These are phyloP conservation scores for Plemyria rubiginata DNA, from an alignment of 2,888 invertebrate genomes.

Conservation along the genomic window DNA sequence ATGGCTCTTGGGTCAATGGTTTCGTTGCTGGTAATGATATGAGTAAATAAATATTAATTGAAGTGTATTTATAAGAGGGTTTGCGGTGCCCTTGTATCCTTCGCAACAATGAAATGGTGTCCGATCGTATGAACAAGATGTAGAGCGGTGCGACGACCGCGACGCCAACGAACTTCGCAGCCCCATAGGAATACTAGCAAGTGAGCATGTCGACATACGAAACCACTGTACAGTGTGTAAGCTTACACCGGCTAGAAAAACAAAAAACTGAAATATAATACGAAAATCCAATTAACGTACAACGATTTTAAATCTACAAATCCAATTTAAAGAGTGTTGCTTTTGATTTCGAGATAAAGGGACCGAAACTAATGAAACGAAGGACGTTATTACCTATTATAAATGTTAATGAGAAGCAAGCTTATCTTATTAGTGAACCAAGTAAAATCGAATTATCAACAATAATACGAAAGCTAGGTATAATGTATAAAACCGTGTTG, in stretches of 20 bases:
- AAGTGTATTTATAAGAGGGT: slow-evolving; percentile 44
- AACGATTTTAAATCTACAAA: slow-evolving; percentile 13
- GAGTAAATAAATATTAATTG: slow-evolving; percentile 56
- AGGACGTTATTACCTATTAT: slow-evolving; percentile 15
- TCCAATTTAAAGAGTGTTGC: slow-evolving; percentile 10
- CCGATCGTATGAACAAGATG: slow-evolving; percentile 66
- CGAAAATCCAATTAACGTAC: slow-evolving; percentile 31
- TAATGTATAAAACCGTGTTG: slow-evolving; percentile 15
- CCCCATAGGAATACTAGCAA: slow-evolving; percentile 58
- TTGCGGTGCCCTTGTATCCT: slow-evolving; percentile 42
- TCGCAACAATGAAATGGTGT: slow-evolving; percentile 64
- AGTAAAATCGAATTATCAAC: slow-evolving; percentile 37
- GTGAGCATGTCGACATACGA: slow-evolving; percentile 36
- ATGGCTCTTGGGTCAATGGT: slow-evolving; percentile 47
- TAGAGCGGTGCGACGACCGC: slow-evolving; percentile 71
- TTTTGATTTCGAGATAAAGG: slow-evolving; percentile 16
- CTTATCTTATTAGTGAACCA: slow-evolving; percentile 14
- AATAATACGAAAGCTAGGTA: slow-evolving; percentile 23
- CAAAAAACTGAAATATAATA: slow-evolving; percentile 26
- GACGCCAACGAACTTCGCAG: slow-evolving; percentile 64
- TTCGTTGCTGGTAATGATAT: slow-evolving; percentile 47
- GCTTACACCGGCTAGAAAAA: slow-evolving; percentile 21
- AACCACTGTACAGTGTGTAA: slow-evolving; percentile 29
- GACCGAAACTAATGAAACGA: slow-evolving; percentile 17
- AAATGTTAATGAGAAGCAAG: slow-evolving; percentile 15